Evolutionary conservation across 2,797 vertebrate species (phyloP), one percentile per base, ranked within the genome.

Genomic region (Choloepus didactylus): DNA sequence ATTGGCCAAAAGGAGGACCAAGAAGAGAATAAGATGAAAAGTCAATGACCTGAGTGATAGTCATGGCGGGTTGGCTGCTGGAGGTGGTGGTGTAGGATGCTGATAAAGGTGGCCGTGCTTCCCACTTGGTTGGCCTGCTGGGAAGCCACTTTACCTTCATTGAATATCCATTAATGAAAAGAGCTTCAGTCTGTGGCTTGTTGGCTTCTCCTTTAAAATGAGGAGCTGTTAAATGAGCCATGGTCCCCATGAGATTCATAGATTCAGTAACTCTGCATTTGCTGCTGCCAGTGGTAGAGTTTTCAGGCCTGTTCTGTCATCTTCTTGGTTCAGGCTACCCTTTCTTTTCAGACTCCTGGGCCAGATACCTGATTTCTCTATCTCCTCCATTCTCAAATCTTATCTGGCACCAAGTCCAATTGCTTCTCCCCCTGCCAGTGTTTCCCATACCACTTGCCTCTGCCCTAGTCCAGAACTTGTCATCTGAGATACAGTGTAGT

Each of bases 321-420:
- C 44, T 66, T 75, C 21, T 80, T 73, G 75, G 49, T 35, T 35
- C 29, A 19, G 56, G 83, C 89, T 69, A 54, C 35, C 41, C 21
- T 9, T 79, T 12, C 59, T 21, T 16, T 93, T 25, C 5, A 60
- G 75, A 86, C 11, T 75, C 10, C 51, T 82, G 51, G 12, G 35
- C 44, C 49, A 91, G 38, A 2, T 60, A 38, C 91, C 93, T 84
- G 67, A 81, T 77, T 79, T 92, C 25, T 94, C n/a, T 86, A 10
- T 85, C 62, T 87, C 49, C 6, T 16, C 9, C 5, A 60, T 93
- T 82, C 72, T 27, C 35, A 72, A 70, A 62, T 88, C 64, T 69
- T 91, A 82, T 73, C 79, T 82, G 54, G 19, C 2, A n/a, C 9
- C 11, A 88, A 72, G 41, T 60, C 38, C 49, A 69, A 2, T 19